phyloP scores from a whole-genome alignment of 2,888 invertebrate species.

The Eubasilissa splendida region DNA sequence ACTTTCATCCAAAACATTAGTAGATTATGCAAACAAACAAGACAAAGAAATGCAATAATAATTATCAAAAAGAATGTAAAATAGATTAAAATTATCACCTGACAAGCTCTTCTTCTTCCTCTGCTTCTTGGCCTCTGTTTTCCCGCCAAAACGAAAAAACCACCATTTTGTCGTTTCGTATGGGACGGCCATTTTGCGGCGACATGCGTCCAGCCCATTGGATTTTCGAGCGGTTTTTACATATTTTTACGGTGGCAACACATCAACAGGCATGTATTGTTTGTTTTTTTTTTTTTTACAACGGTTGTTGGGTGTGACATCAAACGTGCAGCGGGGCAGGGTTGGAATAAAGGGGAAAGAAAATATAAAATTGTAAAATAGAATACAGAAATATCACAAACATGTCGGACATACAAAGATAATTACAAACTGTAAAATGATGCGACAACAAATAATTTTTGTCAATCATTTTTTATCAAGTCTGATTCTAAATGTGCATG shows the following conservation, averaged over 20 bases:
- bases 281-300: neutral
- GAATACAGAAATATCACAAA: slow-evolving; percentile 35
- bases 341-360: slow-evolving; percentile 63
- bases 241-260: slow-evolving; percentile 11
- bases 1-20: no score
- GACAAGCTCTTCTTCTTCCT: slow-evolving; percentile 93
- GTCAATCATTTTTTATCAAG: no score
- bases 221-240: neutral
- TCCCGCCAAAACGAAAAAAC: slow-evolving; percentile 27
- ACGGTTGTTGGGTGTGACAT: slow-evolving; percentile 66
- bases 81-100: slow-evolving; percentile 78
- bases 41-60: no score
- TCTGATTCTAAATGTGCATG: no score
- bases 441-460: no score
- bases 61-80: neutral
- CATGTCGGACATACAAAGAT: no score
- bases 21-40: no score
- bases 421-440: no score
- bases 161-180: neutral
- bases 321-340: slow-evolving; percentile 71
- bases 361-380: slow-evolving; percentile 70
- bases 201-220: slow-evolving; percentile 32
- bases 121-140: slow-evolving; percentile 93
- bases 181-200: slow-evolving; percentile 31
- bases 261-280: slow-evolving; percentile 32